Percentiles rank a stretch among this genome's conserved stretches.
phyloP scores from a whole-genome alignment of 2,113 vertebrate genomes.

The Garra rufa region DNA sequence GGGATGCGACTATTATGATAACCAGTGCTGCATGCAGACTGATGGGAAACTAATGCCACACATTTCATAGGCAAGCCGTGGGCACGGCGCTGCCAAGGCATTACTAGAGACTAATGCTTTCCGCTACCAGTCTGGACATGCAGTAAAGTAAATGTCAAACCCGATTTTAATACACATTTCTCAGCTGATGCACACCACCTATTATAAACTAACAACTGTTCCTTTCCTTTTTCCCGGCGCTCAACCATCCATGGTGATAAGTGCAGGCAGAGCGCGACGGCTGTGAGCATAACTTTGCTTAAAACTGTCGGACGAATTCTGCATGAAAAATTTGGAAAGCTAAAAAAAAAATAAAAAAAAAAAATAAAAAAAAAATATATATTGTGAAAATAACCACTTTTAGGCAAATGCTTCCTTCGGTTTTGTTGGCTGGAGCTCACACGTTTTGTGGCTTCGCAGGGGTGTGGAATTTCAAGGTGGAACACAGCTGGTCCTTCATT shows the following conservation, averaged over 20 bases:
- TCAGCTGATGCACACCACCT: constrained; percentile 83
- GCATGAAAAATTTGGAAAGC: background rate
- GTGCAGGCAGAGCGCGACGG: background rate
- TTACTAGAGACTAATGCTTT: constrained; percentile 90
- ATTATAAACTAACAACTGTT: constrained; percentile 81
- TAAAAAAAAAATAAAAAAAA: too few relatives aligned
- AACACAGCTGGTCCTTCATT: constrained; percentile 25
- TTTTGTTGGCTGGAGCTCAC: background rate
- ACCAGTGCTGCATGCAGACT: background rate
- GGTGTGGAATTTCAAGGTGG: constrained; percentile 20
- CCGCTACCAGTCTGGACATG: constrained; percentile 87
- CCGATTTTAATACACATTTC: constrained; percentile 87
- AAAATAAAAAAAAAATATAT: too few relatives aligned
- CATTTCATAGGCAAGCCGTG: constrained; percentile 37
- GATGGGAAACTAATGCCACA: constrained; percentile 29
- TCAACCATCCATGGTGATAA: constrained; percentile 49
- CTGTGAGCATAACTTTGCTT: background rate
- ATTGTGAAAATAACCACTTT: background rate
- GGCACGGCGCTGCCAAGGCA: constrained; percentile 47
- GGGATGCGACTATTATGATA: constrained; percentile 3
- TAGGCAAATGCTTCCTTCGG: background rate
- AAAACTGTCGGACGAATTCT: constrained; percentile 12
- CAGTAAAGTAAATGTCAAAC: constrained; percentile 93
- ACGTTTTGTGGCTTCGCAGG: background rate
- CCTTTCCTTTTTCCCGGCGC: constrained; percentile 65